A percentile compares a stretch with the other conserved stretches of the same genome.
phyloP scores from a whole-genome alignment of 2,888 invertebrate species.

The Xestobium rufovillosum region DNA sequence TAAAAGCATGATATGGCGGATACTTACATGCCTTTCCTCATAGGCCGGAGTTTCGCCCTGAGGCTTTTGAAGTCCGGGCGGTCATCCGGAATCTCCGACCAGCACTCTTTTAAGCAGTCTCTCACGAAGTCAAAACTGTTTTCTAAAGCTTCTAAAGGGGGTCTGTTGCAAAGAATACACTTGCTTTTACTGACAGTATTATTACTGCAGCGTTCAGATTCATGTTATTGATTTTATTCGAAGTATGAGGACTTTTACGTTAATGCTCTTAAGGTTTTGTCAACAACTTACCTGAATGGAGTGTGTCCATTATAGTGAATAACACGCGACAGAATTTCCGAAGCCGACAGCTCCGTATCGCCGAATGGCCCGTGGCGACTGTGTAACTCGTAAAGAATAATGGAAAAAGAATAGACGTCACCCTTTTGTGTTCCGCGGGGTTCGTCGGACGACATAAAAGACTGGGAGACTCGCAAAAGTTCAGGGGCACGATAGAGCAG shows the following conservation, averaged over 20 bases:
- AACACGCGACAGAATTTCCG: constrained; percentile 58
- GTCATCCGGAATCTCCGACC: constrained; percentile 71
- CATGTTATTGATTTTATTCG: too few relatives aligned
- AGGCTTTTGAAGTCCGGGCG: constrained; percentile 83
- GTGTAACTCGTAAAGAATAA: constrained; percentile 83
- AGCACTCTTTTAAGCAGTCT: constrained; percentile 80
- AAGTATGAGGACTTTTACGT: too few relatives aligned
- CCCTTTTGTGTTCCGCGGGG: constrained; percentile 62
- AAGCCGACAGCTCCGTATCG: constrained; percentile 54
- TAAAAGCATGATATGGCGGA: too few relatives aligned
- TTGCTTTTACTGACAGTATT: too few relatives aligned
- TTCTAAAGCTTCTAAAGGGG: constrained; percentile 69
- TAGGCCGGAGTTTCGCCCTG: constrained; percentile 67
- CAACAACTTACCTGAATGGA: constrained; percentile 56
- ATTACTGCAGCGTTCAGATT: too few relatives aligned
- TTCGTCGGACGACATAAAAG: constrained; percentile 28
- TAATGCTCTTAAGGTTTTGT: too few relatives aligned
- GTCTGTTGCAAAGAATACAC: constrained; percentile 45
- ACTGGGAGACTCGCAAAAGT: constrained; percentile 51
- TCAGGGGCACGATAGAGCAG: constrained; percentile 78
- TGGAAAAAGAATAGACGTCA: constrained; percentile 80
- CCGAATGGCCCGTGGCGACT: constrained; percentile 83
- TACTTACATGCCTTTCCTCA: constrained; percentile 83
- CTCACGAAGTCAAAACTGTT: constrained; percentile 80
- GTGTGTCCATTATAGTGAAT: constrained; percentile 46